phyloP scores from a whole-genome alignment of 1,140 invertebrate species.

The Calosoma granatense region DNA sequence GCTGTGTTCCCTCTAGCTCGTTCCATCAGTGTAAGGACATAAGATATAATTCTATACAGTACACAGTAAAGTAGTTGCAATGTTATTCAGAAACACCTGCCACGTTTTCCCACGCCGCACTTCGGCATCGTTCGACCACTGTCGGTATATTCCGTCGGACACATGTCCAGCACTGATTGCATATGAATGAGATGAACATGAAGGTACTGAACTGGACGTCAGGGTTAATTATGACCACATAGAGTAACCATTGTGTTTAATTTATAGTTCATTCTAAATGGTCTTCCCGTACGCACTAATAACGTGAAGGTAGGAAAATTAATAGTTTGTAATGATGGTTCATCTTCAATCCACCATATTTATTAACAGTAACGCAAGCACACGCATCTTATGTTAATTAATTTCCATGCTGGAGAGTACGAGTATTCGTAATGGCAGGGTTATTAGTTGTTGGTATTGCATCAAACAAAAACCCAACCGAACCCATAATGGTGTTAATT shows the following conservation, averaged over 20 bases:
- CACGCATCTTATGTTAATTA: not conserved
- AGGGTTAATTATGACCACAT: not conserved
- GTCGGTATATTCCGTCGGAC: not conserved
- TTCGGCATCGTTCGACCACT: not conserved
- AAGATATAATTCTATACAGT: not conserved
- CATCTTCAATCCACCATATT: no score
- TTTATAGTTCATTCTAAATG: slow-evolving; percentile 1
- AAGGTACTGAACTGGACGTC: no score
- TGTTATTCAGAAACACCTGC: slow-evolving; percentile 1
- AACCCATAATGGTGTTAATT: not conserved
- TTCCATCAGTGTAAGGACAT: not conserved
- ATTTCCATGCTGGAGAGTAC: not conserved
- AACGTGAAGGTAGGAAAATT: not conserved
- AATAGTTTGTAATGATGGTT: not conserved
- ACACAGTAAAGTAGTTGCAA: slow-evolving; percentile 2
- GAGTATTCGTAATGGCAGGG: not conserved
- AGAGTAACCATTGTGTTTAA: not conserved
- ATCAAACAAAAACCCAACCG: not conserved
- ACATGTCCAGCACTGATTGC: slow-evolving; percentile 7
- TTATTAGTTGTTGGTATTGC: not conserved
- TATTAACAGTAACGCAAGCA: not conserved
- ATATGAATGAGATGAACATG: slow-evolving; percentile 1
- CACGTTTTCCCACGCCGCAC: slow-evolving; percentile 3
- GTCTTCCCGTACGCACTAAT: not conserved
- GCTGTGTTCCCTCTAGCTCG: no score